Percentiles rank a stretch among this genome's conserved stretches.
Conservation (phyloP, 2,888 invertebrate genomes). For the Phlogophora meticulosa region DNA sequence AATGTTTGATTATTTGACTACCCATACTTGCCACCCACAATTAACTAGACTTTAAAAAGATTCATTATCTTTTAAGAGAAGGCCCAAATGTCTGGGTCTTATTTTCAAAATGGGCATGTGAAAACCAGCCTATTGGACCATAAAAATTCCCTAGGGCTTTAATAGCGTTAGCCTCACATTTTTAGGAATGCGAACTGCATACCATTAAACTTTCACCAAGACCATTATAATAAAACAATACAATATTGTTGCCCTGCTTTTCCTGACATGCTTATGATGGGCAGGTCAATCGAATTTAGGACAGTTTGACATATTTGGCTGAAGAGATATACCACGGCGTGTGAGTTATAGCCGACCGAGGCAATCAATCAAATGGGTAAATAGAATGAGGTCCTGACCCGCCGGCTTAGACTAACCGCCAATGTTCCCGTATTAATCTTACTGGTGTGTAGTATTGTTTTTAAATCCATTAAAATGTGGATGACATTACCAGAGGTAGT, state of each 20-base stretch:
- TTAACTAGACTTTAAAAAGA: not conserved
- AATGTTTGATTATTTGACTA: conserved; percentile 53
- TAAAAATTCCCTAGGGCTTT: conserved; percentile 68
- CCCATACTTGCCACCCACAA: not conserved
- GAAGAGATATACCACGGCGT: not conserved
- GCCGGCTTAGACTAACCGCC: not conserved
- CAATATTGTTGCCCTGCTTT: conserved; percentile 45
- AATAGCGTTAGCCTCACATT: conserved; percentile 22
- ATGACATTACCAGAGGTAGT: too few species aligned
- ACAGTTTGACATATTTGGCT: conserved; percentile 11
- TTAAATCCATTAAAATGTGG: too few species aligned
- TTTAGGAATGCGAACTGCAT: conserved; percentile 39
- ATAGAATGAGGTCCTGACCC: not conserved
- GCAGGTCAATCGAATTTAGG: conserved; percentile 13
- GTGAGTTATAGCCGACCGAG: not conserved
- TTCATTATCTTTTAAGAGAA: not conserved
- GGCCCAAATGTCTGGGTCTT: not conserved
- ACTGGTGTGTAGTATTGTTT: too few species aligned
- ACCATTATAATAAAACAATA: conserved; percentile 50
- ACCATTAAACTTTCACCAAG: conserved; percentile 61
- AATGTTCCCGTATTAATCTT: not conserved
- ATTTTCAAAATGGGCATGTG: conserved; percentile 15
- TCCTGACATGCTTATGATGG: conserved; percentile 30
- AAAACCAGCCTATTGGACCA: conserved; percentile 17
- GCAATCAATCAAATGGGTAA: not conserved